Evolutionary conservation across 2,797 vertebrate species (phyloP).

Genomic region (Molothrus ater): DNA sequence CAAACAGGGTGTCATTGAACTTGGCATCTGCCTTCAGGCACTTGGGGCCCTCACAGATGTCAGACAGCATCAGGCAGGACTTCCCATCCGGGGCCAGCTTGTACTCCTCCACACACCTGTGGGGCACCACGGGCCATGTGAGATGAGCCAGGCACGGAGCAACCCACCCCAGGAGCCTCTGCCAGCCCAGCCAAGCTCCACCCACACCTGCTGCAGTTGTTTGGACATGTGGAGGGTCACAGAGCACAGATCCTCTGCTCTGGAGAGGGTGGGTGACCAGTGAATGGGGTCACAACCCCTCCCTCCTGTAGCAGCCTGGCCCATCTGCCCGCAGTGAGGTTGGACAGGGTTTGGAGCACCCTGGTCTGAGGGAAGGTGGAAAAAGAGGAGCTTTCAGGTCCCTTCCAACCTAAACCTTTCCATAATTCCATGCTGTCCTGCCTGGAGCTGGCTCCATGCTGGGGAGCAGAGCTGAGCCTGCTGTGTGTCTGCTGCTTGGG

Average conservation of each 20-base stretch:
- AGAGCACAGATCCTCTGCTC: neutral
- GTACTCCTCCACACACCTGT: constrained; percentile 97
- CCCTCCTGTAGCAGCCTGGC: neutral
- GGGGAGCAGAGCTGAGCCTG: neutral
- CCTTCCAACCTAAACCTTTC: neutral
- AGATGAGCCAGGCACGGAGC: neutral
- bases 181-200: neutral
- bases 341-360: neutral
- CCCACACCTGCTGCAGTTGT: neutral
- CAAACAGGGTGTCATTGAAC: constrained; percentile 96
- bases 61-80: constrained; percentile 91
- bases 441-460: rapidly evolving
- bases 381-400: neutral
- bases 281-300: rapidly evolving
- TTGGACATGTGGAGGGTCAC: neutral
- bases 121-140: neutral
- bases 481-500: rapidly evolving
- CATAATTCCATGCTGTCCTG: neutral
- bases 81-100: constrained; percentile 91
- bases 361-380: neutral
- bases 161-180: rapidly evolving
- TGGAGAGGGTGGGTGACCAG: rapidly evolving
- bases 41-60: constrained; percentile 91
- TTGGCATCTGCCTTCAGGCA: constrained; percentile 86
- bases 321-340: neutral